Percentiles rank a stretch among this genome's conserved stretches.
Conservation (phyloP, 2,888 invertebrate genomes). For the Eumacrocentrus americanus region DNA sequence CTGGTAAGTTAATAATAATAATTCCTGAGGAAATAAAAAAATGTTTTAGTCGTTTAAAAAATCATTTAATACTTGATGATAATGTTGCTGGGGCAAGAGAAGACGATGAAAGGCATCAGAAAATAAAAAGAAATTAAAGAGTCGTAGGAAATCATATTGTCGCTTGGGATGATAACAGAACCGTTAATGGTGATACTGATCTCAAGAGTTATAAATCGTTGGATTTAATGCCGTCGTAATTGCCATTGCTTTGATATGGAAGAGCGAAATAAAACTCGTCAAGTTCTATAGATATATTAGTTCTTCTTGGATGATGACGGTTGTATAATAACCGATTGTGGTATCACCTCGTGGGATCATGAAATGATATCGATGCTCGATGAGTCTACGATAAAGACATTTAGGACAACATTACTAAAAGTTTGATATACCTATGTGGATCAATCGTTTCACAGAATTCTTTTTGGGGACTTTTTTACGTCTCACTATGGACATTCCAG, state of each 20-base stretch:
- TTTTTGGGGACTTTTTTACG: too few species aligned
- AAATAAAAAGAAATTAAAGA: too few species aligned
- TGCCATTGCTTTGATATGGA: conserved; percentile 29
- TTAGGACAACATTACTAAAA: too few species aligned
- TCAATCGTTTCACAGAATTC: too few species aligned
- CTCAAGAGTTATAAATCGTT: conserved; percentile 38
- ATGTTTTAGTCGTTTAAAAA: too few species aligned
- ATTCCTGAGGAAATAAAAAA: background rate
- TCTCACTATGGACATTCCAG: too few species aligned
- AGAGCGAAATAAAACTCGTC: background rate
- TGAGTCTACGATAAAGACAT: conserved; percentile 3
- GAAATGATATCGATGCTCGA: conserved; percentile 16
- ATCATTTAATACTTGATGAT: too few species aligned
- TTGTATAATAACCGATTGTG: conserved; percentile 12
- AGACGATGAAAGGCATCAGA: too few species aligned
- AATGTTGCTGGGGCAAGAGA: too few species aligned
- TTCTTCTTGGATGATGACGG: conserved; percentile 10
- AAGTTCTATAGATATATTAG: too few species aligned
- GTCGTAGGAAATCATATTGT: conserved; percentile 2
- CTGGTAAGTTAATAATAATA: conserved; percentile 67
- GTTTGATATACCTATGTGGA: too few species aligned
- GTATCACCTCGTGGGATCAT: conserved; percentile 19
- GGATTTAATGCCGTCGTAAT: conserved; percentile 39
- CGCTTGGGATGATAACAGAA: conserved; percentile 20
- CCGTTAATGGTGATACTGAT: conserved; percentile 31